Percentiles rank a stretch among this genome's conserved stretches.
Conservation (phyloP, 2,113 vertebrate genomes). For the Anguilla japonica region DNA sequence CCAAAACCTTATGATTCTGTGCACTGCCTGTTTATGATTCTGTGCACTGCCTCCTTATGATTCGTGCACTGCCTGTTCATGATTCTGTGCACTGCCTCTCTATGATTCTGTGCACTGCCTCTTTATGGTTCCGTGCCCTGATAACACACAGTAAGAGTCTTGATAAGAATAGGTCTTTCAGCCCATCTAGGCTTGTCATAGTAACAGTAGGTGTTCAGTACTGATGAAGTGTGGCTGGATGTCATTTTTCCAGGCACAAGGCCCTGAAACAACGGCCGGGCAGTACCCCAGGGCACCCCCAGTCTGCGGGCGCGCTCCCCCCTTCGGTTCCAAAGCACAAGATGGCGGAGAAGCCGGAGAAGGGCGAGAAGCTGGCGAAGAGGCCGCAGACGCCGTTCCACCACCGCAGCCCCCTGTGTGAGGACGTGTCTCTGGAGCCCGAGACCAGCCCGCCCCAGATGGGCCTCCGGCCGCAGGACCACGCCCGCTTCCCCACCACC, state of each 20-base stretch:
- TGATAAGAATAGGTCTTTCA: background rate
- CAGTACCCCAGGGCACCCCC: constrained; percentile 80
- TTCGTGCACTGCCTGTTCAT: no score
- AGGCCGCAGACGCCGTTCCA: constrained; percentile 95
- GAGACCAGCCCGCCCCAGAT: constrained; percentile 84
- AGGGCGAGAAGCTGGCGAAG: constrained; percentile 94
- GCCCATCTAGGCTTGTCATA: background rate
- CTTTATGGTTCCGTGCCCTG: no score
- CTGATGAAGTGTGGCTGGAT: background rate
- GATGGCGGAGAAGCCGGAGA: constrained; percentile 91
- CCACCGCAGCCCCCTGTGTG: constrained; percentile 83
- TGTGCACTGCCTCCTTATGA: no score
- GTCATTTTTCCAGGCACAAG: constrained; percentile 78
- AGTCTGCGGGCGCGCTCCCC: constrained; percentile 78
- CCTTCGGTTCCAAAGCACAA: constrained; percentile 92
- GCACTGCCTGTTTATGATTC: no score
- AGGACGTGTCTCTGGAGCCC: constrained; percentile 83
- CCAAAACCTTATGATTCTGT: no score
- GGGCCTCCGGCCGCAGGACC: constrained; percentile 80
- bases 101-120: no score
- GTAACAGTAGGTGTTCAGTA: background rate
- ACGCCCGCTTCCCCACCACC: constrained; percentile 78
- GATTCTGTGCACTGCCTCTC: no score
- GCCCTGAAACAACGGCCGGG: constrained; percentile 82
- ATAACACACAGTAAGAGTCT: no score